Conservation (phyloP, 2,113 vertebrate genomes). For the Chinchilla lanigera region DNA sequence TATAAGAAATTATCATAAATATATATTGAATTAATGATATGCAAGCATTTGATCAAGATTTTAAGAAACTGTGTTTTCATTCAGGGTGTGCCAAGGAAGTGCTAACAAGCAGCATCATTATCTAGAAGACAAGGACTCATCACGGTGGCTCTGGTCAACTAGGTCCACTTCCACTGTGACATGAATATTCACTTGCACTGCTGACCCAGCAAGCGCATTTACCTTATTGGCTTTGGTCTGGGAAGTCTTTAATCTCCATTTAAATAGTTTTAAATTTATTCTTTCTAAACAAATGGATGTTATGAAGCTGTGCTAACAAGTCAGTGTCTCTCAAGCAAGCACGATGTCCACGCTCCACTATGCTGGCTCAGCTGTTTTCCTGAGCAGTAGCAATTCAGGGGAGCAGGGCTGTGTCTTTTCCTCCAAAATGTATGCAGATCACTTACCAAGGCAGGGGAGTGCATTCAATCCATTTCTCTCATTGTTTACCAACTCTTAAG, state of each 20-base stretch:
- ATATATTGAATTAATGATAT: background rate
- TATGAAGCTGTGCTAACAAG: background rate
- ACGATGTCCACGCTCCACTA: no score
- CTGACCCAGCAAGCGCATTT: background rate
- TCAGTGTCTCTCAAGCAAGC: background rate
- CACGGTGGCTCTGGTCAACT: no score
- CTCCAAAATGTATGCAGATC: background rate
- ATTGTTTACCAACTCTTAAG: background rate
- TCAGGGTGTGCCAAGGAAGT: background rate
- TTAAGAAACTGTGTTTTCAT: background rate
- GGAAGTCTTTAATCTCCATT: background rate
- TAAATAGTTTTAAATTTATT: background rate
- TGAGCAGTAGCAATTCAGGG: background rate
- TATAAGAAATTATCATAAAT: background rate
- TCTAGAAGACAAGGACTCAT: background rate
- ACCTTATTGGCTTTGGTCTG: background rate
- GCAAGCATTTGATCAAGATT: background rate
- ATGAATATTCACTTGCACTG: background rate
- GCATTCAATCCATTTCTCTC: background rate
- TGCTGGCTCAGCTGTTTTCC: background rate
- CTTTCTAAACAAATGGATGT: background rate
- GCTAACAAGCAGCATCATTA: background rate
- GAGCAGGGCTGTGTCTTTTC: background rate
- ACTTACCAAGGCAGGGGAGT: background rate
- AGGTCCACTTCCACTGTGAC: background rate